Evolutionary conservation across 2,113 vertebrate species (phyloP).

Genomic region (Platichthys flesus): DNA sequence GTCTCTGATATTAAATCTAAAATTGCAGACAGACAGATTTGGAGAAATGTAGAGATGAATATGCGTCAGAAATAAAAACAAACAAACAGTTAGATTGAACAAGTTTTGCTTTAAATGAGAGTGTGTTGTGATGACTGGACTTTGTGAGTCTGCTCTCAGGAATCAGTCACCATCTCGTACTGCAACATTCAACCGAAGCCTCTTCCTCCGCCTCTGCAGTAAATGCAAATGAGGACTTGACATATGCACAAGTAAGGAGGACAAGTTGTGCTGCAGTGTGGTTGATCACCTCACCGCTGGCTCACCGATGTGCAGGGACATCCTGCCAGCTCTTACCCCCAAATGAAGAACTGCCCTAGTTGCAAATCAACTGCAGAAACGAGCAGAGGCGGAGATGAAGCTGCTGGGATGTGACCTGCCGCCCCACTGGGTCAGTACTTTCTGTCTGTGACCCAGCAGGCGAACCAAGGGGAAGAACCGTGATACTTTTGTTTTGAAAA

Average conservation of each 20-base stretch:
- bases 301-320: neutral
- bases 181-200: neutral
- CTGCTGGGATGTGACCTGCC: neutral
- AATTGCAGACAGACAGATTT: no score
- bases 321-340: no score
- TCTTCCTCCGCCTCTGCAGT: neutral
- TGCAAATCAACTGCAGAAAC: no score
- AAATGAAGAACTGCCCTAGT: no score
- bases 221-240: neutral
- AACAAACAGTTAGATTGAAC: no score
- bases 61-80: no score
- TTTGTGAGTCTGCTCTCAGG: no score
- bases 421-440: neutral
- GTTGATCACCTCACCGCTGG: neutral
- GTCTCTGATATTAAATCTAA: no score
- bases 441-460: neutral
- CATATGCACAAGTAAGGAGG: neutral
- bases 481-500: neutral
- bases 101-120: no score
- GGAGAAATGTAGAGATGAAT: no score
- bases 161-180: neutral
- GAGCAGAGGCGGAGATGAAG: no score
- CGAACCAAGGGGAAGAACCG: neutral
- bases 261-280: neutral
- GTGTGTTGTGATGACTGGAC: no score